These are phyloP conservation scores for Arctia plantaginis DNA, from an alignment of 2,888 invertebrate species.

Conservation along the genomic window DNA sequence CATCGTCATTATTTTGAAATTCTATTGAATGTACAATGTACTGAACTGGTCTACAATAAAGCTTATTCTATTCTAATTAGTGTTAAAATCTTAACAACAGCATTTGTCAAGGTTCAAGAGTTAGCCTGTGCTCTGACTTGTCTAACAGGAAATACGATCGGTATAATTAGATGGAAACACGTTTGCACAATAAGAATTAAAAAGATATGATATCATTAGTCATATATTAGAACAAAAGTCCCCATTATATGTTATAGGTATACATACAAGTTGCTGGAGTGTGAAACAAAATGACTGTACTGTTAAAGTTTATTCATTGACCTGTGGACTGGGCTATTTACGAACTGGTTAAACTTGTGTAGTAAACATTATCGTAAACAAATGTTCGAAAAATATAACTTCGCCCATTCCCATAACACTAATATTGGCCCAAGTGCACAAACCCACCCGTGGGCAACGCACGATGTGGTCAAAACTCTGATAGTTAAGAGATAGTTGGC, in stretches of 20 bases:
- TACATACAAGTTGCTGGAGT: background rate
- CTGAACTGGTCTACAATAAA: no score
- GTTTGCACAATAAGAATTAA: background rate
- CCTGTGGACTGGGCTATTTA: background rate
- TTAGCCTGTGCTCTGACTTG: no score
- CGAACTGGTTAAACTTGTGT: background rate
- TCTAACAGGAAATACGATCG: no score
- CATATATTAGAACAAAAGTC: background rate
- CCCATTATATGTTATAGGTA: background rate
- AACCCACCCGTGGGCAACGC: background rate
- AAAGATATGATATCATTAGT: background rate
- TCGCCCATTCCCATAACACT: constrained; percentile 7
- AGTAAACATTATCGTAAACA: constrained; percentile 8
- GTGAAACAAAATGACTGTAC: background rate
- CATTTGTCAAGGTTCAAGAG: background rate
- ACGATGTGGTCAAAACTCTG: constrained; percentile 21
- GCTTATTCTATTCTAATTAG: no score
- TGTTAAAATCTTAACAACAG: background rate
- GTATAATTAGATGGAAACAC: no score
- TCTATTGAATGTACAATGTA: no score
- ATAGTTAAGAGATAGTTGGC: constrained; percentile 41
- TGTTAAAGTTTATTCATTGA: background rate
- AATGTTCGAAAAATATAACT: constrained; percentile 4
- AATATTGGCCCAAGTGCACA: constrained; percentile 1
- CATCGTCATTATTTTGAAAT: no score